These are phyloP conservation scores for Petrocephalus zakoni DNA, from an alignment of 2,113 vertebrate genomes.

Conservation along the genomic window DNA sequence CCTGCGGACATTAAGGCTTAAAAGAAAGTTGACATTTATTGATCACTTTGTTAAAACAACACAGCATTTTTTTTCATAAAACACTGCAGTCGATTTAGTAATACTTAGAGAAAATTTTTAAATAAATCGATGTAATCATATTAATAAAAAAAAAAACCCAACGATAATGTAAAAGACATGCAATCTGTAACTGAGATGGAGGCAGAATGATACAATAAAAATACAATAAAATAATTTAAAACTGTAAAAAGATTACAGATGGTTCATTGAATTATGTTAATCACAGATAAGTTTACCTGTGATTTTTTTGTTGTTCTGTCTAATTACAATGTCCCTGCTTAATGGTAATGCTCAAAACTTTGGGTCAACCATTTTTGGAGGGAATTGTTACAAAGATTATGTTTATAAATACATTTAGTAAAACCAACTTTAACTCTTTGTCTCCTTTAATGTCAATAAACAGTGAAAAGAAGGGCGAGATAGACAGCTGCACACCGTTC, in stretches of 20 bases:
- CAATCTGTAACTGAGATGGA: background rate
- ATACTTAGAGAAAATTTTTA: background rate
- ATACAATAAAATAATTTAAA: background rate
- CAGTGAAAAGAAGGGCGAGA: background rate
- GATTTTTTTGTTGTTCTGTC: background rate
- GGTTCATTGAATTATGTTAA: background rate
- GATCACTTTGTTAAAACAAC: slow-evolving; percentile 3
- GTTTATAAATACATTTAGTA: slow-evolving; percentile 14
- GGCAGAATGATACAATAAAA: background rate
- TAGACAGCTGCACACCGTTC: background rate
- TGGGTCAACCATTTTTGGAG: background rate
- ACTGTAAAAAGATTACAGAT: background rate
- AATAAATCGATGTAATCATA: background rate
- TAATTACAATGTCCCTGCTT: background rate
- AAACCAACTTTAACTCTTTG: background rate
- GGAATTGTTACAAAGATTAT: background rate
- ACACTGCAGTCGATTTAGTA: background rate
- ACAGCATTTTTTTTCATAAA: background rate
- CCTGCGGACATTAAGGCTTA: background rate
- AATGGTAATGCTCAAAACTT: background rate
- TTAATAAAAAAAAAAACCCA: background rate
- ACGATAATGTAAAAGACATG: background rate
- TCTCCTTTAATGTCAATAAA: background rate
- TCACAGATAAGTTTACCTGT: background rate
- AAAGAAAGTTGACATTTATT: background rate